Conservation (phyloP, 92 coral and sea anemone species). For the Galaxea fascicularis region DNA sequence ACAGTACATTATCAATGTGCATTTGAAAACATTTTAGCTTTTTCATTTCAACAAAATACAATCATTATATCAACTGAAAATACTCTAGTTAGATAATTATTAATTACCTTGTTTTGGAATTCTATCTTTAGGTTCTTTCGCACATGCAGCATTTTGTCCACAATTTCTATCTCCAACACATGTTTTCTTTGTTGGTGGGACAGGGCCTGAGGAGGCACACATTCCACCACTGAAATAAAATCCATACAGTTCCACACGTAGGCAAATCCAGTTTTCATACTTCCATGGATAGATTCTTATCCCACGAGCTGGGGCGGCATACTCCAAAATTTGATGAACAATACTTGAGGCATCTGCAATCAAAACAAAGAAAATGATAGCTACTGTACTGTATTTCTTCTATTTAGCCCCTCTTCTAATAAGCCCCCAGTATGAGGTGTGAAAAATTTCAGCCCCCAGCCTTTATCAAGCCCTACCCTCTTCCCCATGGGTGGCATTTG, state of each 20-base stretch:
- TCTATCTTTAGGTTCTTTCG: slow-evolving; percentile 36
- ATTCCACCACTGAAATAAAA: slow-evolving; percentile 73
- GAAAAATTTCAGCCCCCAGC: too few relatives aligned
- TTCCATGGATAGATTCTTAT: slow-evolving; percentile 73
- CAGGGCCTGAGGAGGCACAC: slow-evolving; percentile 80
- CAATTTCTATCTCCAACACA: slow-evolving; percentile 90
- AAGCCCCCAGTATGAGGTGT: too few relatives aligned
- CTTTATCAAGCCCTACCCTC: too few relatives aligned
- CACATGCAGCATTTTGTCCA: slow-evolving; percentile 85
- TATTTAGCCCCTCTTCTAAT: too few relatives aligned
- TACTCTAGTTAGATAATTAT: too few relatives aligned
- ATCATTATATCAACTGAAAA: too few relatives aligned
- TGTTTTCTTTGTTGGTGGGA: slow-evolving; percentile 35
- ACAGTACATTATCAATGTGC: too few relatives aligned
- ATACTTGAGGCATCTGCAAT: slow-evolving; percentile 79
- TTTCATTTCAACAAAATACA: too few relatives aligned
- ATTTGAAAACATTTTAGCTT: too few relatives aligned
- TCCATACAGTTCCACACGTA: slow-evolving; percentile 91
- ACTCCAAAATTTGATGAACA: slow-evolving; percentile 62
- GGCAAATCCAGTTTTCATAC: slow-evolving; percentile 86
- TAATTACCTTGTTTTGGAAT: slow-evolving; percentile 56
- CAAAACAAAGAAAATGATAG: not conserved
- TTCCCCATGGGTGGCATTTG: too few relatives aligned
- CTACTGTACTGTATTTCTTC: not conserved
- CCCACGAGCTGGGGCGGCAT: slow-evolving; percentile 82